These are phyloP conservation scores for Plumapathes pennacea DNA, from an alignment of 92 coral and sea anemone genomes.

Conservation along the genomic window DNA sequence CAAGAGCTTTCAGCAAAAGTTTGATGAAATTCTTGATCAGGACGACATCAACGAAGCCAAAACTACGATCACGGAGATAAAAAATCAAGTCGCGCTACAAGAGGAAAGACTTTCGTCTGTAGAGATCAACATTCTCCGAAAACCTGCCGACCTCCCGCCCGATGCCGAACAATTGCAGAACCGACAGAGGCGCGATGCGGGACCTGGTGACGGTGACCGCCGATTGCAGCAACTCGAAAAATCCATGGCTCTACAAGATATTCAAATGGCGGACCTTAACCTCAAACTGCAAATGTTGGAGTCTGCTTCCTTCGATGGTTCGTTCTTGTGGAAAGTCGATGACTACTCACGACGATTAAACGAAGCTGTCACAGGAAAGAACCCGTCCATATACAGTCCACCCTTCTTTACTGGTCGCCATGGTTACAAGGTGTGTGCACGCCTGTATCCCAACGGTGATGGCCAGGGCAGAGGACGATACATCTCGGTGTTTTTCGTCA, in stretches of 20 bases:
- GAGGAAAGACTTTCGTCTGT: constrained; percentile 28
- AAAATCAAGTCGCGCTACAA: constrained; percentile 17
- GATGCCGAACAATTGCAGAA: constrained; percentile 7
- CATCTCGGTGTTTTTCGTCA: constrained; percentile 74
- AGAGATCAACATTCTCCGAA: too few species aligned
- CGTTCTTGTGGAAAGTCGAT: constrained; percentile 84
- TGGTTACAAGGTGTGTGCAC: constrained; percentile 83
- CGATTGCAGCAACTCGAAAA: constrained; percentile 59
- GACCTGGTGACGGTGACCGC: constrained; percentile 24
- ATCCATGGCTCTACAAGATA: constrained; percentile 62
- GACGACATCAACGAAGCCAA: constrained; percentile 1
- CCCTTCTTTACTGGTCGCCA: constrained; percentile 84
- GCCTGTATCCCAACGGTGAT: constrained; percentile 81
- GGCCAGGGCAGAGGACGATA: constrained; percentile 73
- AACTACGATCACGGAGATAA: constrained; percentile 8
- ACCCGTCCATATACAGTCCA: constrained; percentile 82
- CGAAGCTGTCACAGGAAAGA: constrained; percentile 67
- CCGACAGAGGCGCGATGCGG: not conserved
- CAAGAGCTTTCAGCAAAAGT: constrained; percentile 26
- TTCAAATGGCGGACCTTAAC: constrained; percentile 78
- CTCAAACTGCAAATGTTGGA: constrained; percentile 67
- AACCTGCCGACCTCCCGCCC: too few species aligned
- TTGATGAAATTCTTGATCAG: not conserved
- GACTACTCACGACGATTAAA: constrained; percentile 62
- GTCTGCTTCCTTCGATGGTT: constrained; percentile 72